These are phyloP conservation scores for Thinocorus orbignyianus DNA, from an alignment of 2,113 vertebrate genomes.

Conservation along the genomic window DNA sequence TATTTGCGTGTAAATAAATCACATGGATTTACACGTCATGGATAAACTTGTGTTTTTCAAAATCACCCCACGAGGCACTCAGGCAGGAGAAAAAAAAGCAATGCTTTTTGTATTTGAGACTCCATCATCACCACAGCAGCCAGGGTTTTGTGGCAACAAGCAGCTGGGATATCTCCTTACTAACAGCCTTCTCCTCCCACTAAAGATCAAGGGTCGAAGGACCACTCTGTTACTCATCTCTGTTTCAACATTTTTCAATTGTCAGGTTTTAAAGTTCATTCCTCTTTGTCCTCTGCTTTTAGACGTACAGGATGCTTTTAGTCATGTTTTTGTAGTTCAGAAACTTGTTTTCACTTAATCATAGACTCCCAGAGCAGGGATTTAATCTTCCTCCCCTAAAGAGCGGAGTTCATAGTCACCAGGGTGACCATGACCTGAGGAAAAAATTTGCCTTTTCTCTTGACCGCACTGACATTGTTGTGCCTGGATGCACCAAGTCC, in stretches of 20 bases:
- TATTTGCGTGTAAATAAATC: background rate
- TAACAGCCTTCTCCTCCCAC: background rate
- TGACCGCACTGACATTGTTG: background rate
- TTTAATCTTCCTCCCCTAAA: background rate
- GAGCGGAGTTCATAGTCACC: background rate
- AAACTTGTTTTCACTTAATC: background rate
- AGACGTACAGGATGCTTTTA: background rate
- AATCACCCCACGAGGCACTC: background rate
- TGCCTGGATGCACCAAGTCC: background rate
- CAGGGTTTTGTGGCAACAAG: background rate
- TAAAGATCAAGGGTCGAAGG: background rate
- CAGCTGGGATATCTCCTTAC: background rate
- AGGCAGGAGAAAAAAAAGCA: background rate
- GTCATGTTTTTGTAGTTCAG: background rate
- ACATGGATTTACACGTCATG: background rate
- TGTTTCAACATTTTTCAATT: background rate
- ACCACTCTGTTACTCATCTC: background rate
- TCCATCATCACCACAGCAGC: fast-evolving
- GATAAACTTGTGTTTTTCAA: background rate
- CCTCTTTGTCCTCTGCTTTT: background rate
- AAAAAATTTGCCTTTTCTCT: background rate
- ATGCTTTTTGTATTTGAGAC: background rate
- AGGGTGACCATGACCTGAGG: background rate
- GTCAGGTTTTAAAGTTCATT: background rate
- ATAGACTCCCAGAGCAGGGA: background rate